Evolutionary conservation across 2,797 vertebrate genomes (phyloP).

Genomic region (Catostomus latipinnis): DNA sequence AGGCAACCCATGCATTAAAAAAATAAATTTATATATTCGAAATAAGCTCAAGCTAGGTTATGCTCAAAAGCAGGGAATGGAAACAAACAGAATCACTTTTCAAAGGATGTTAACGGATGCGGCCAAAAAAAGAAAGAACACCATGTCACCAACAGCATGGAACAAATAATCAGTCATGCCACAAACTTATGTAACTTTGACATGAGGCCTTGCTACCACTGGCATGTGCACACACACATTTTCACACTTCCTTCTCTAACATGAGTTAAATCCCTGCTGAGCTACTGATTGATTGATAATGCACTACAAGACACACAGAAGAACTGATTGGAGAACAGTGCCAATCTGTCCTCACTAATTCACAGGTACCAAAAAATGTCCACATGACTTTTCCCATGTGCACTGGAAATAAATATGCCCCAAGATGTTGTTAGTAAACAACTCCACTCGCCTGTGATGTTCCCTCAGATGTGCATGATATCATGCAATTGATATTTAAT

Average conservation of each 20-base stretch:
- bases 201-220: not conserved
- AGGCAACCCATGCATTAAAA: no score
- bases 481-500: conserved; percentile 17
- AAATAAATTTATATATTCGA: no score
- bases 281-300: not conserved
- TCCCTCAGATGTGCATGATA: conserved; percentile 7
- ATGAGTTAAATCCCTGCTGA: not conserved
- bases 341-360: not conserved
- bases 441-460: conserved; percentile 15
- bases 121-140: conserved; percentile 23
- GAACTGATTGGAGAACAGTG: not conserved
- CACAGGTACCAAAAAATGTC: not conserved
- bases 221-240: conserved; percentile 5
- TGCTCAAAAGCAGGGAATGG: conserved; percentile 39
- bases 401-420: conserved; percentile 16
- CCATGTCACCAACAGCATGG: not conserved
- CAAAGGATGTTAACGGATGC: not conserved
- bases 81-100: not conserved
- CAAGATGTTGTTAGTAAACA: conserved; percentile 32
- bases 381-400: conserved; percentile 9
- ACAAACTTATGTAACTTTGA: conserved; percentile 10
- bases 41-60: not conserved
- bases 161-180: not conserved
- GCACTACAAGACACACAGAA: not conserved
- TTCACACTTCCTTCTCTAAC: not conserved